These are phyloP conservation scores for Olivierus martensii DNA, from an alignment of 1,140 invertebrate genomes.

Conservation along the genomic window DNA sequence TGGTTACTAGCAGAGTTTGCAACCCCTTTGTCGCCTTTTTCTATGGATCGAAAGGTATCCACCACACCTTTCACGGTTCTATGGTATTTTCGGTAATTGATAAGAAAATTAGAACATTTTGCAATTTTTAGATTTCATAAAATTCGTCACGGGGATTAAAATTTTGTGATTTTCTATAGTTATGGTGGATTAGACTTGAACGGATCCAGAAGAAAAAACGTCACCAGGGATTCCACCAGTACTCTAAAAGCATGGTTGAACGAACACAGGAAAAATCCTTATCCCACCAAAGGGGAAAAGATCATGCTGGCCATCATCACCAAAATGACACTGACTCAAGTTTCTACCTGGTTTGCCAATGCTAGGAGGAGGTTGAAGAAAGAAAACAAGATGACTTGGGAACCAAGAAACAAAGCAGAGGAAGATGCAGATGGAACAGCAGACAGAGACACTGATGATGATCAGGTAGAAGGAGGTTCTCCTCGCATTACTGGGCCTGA, in stretches of 20 bases:
- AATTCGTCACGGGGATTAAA: no score
- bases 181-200: conserved; percentile 87
- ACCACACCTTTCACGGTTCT: no score
- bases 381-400: conserved; percentile 45
- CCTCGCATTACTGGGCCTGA: no score
- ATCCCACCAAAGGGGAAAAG: conserved; percentile 46
- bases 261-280: conserved; percentile 72
- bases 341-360: conserved; percentile 48
- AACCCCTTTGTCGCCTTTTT: no score
- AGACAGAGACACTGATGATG: conserved; percentile 15
- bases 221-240: conserved; percentile 90
- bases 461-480: not conserved
- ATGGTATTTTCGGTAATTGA: no score
- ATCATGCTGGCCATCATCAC: conserved; percentile 44
- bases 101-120: no score
- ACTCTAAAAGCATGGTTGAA: conserved; percentile 87
- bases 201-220: conserved; percentile 86
- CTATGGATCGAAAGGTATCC: no score
- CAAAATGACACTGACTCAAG: conserved; percentile 45
- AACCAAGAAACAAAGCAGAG: conserved; percentile 31
- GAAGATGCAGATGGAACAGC: conserved; percentile 29
- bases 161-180: conserved; percentile 36
- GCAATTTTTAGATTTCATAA: no score
- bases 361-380: conserved; percentile 40
- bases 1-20: no score